Conservation (phyloP, 2,888 invertebrate species). For the Ophion ellenae region DNA sequence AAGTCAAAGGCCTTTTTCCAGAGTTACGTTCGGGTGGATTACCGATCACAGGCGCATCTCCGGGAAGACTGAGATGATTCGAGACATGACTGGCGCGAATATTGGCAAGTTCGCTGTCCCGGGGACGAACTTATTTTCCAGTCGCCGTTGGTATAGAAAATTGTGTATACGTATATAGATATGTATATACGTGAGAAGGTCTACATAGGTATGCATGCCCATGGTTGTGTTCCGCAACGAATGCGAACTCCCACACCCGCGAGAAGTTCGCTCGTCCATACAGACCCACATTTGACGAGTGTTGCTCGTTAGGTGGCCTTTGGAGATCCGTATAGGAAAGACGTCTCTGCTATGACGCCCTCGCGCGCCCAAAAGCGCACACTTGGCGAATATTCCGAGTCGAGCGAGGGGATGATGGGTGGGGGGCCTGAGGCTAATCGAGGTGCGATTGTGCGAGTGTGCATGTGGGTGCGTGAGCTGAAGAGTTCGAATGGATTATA, state of each 20-base stretch:
- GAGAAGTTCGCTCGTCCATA: neutral
- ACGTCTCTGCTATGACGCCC: constrained; percentile 43
- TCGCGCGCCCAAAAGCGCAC: constrained; percentile 44
- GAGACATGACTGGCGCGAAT: constrained; percentile 69
- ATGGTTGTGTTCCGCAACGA: constrained; percentile 4
- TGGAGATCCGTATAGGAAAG: constrained; percentile 29
- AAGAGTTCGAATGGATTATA: constrained; percentile 39
- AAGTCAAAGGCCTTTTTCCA: constrained; percentile 42
- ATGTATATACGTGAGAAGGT: neutral
- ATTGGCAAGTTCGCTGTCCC: constrained; percentile 73
- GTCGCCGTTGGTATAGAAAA: constrained; percentile 69
- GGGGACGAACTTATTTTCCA: constrained; percentile 75
- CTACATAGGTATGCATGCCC: neutral
- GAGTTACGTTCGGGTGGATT: constrained; percentile 34
- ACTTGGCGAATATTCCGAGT: neutral
- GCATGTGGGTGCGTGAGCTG: neutral
- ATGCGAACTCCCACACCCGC: constrained; percentile 21
- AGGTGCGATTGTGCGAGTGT: neutral
- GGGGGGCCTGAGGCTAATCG: neutral
- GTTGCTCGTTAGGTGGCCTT: constrained; percentile 56
- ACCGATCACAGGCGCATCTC: constrained; percentile 80
- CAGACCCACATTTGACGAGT: constrained; percentile 43
- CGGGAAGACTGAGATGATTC: constrained; percentile 77
- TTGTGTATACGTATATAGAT: constrained; percentile 64
- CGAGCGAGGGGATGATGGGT: constrained; percentile 17